Evolutionary conservation across 2,113 vertebrate species (phyloP).

Genomic region (Sapayoa aenigma): DNA sequence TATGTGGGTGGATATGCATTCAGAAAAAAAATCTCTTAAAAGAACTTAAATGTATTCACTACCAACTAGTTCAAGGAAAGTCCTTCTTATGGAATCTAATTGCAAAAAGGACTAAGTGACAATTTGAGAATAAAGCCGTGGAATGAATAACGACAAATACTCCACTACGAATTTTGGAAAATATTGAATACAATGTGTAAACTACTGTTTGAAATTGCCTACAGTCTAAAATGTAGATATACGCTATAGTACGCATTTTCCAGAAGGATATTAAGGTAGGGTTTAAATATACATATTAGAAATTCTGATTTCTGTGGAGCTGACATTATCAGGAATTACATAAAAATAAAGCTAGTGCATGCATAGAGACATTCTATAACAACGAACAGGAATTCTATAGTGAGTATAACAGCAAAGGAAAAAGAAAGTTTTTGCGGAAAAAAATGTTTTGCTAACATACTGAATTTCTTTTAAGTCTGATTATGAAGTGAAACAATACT

Average conservation of each 20-base stretch:
- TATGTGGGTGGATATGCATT: neutral
- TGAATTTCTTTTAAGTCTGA: neutral
- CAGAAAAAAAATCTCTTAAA: neutral
- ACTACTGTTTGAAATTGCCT: neutral
- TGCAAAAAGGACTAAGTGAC: neutral
- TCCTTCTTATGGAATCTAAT: neutral
- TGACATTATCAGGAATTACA: neutral
- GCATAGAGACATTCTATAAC: neutral
- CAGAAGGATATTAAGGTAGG: neutral
- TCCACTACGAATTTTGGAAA: neutral
- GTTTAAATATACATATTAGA: neutral
- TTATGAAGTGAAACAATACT: neutral
- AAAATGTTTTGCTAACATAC: neutral
- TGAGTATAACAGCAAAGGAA: neutral
- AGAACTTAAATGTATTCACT: neutral
- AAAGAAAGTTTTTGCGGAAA: neutral
- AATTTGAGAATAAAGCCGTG: neutral
- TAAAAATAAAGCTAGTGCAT: neutral
- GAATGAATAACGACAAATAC: neutral
- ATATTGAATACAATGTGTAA: neutral
- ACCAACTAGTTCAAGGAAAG: neutral
- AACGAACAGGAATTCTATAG: neutral
- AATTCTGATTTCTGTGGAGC: neutral
- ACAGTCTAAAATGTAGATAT: neutral
- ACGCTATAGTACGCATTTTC: neutral